Base-by-base conservation (phyloP, 2,888 invertebrate genomes). In the Bhutanitis thaidina region DNA sequence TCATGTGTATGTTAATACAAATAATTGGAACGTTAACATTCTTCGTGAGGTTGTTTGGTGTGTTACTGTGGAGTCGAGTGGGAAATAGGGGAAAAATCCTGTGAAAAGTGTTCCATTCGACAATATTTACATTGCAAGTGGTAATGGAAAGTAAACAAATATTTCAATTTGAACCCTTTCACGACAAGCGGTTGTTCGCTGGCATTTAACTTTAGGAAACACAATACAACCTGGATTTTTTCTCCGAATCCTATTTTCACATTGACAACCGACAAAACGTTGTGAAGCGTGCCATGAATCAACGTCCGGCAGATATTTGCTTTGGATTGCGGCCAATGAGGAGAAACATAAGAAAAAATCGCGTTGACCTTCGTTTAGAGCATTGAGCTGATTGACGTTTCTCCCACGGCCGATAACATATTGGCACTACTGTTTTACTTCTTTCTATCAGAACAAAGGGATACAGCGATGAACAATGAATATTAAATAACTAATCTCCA, bases 291-390 rank as follows among this genome's bases (percentile, higher is more conserved):
- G 48, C 56, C 54, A 66, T 78, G 78, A 79, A 77, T 80, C 79
- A 79, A 74, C 73, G 74, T 63, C 68, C 65, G 65, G 61, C 58
- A 64, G 63, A 65, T 65, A 61, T 64, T 72, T 62, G 54, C 47
- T 50, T 73, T 82, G 83, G 82, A 70, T 49, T 32, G 20, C 43
- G 53, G 78, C 82, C 82, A 82, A 64, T 49, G 53, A 54, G 56
- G 55, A 56, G 57, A 57, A 63, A 58, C 59, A 65, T 64, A 64
- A 69, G 71, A 69, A 66, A 57, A 62, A 56, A 54, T 70, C 72
- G 45, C 49, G 52, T 27, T 50, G 62, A 61, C 67, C 67, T 68
- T 62, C 64, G 38, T 43, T 40, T 39, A n/a, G n/a, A n/a, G 47
- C 49, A 36, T 55, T 52, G 48, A 49, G 38, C 58, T 62, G 67